Percentiles rank a stretch among this genome's conserved stretches.
Evolutionary conservation across 2,888 invertebrate genomes (phyloP).

Genomic region (Zele albiditarsus): DNA sequence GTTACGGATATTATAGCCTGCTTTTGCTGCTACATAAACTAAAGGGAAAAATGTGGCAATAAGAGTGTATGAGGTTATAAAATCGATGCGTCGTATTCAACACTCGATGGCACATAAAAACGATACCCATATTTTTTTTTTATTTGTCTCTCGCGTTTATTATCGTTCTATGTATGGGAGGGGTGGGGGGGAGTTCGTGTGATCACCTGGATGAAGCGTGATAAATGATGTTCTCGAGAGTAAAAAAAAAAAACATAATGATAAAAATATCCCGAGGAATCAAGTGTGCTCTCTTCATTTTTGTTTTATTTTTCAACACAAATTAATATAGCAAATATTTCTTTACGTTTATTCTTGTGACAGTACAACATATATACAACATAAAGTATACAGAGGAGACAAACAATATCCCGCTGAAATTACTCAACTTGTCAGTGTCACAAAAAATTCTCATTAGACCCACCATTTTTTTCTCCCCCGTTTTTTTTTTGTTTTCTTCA

Average conservation of each 20-base stretch:
- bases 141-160: conserved; percentile 6
- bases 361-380: background rate
- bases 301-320: background rate
- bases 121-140: conserved; percentile 11
- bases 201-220: background rate
- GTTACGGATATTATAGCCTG: background rate
- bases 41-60: conserved; percentile 2
- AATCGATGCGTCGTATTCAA: conserved; percentile 18
- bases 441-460: conserved; percentile 26
- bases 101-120: conserved; percentile 14
- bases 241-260: background rate
- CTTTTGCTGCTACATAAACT: background rate
- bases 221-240: background rate
- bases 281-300: background rate
- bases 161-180: background rate
- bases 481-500: background rate
- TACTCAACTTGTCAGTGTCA: conserved; percentile 28
- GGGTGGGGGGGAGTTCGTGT: background rate
- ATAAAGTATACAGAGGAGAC: conserved; percentile 3
- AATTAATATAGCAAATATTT: background rate
- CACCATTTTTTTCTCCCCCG: conserved; percentile 5
- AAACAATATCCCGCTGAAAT: conserved; percentile 19
- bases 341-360: background rate
- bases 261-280: background rate
- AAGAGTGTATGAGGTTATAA: conserved; percentile 1